Evolutionary conservation across 2,888 invertebrate genomes (phyloP).

Genomic region (Lathronympha strigana): DNA sequence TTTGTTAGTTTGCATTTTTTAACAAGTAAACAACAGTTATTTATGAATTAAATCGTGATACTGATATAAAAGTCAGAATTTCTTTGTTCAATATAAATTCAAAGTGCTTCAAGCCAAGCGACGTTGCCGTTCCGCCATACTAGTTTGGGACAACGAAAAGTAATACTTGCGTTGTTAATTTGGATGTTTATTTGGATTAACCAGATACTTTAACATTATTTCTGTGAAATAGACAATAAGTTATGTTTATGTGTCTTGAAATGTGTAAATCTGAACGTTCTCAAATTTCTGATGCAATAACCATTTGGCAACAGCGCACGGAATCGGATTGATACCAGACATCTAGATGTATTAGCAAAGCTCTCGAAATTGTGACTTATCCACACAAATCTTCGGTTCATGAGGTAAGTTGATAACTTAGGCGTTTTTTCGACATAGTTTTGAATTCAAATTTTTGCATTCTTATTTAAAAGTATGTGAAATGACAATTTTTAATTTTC

Average conservation of each 20-base stretch:
- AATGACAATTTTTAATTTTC: slow-evolving; percentile 70
- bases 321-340: slow-evolving; percentile 67
- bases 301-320: slow-evolving; percentile 80
- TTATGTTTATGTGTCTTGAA: slow-evolving; percentile 73
- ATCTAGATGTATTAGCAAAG: slow-evolving; percentile 71
- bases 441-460: slow-evolving; percentile 15
- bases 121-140: slow-evolving; percentile 73
- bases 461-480: slow-evolving; percentile 49
- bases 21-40: neutral
- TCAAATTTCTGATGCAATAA: slow-evolving; percentile 80
- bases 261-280: slow-evolving; percentile 75
- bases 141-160: slow-evolving; percentile 50
- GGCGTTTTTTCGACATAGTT: slow-evolving; percentile 36
- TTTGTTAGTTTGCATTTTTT: slow-evolving; percentile 7
- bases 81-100: slow-evolving; percentile 62
- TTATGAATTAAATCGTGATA: neutral
- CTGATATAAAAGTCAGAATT: slow-evolving; percentile 28
- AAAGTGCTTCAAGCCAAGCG: slow-evolving; percentile 58
- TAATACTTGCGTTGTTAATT: slow-evolving; percentile 27
- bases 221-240: slow-evolving; percentile 54
- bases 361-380: slow-evolving; percentile 59
- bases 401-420: slow-evolving; percentile 67
- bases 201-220: slow-evolving; percentile 47
- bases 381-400: slow-evolving; percentile 60
- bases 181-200: slow-evolving; percentile 31